Evolutionary conservation across 2,113 vertebrate genomes (phyloP), one percentile per base, ranked within the genome.

Genomic region (Prietella phreatophila): DNA sequence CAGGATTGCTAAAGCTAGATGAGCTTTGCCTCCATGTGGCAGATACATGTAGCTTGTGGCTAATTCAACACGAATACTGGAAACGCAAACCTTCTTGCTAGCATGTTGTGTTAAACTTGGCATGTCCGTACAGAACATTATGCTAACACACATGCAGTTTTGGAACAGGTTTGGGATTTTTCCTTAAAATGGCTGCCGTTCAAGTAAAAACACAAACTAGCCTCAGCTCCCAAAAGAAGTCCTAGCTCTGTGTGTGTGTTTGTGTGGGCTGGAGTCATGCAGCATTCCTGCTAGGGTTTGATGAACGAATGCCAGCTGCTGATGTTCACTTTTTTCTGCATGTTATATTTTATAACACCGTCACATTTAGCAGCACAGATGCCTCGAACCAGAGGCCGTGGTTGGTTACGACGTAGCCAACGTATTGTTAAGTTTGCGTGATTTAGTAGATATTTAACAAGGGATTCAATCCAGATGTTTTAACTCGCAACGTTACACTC

Each of bases 261-360:
- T 73, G 83, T 75, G 83, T 75, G 55, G 83, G n/a, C n/a, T 73
- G 50, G 11, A 73, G 83, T 85, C 84, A 73, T 76, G 84, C 55
- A 73, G 30, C n/a, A 17, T 47, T 55, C 20, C 67, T 85, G 25
- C 69, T 10, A 56, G 67, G 50, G 30, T 33, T 39, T 33, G 30
- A 53, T 30, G 22, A 39, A 58, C 50, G 20, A 60, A 60, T 27
- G 84, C 69, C 84, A 47, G 10, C 69, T 42, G 61, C 47, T 36
- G 67, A 30, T 19, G 67, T 19, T 36, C 67, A 19, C 30, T 71
- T 71, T 36, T 9, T 33, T 36, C n/a, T 69, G 30, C 15, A 3
- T 25, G 15, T 19, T 69, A 15, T 33, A 5, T 39, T 56, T 33
- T 15, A n/a, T 75, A 42, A 58, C 73, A 30, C 30, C 4, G 36